These are phyloP conservation scores for Empis stercorea DNA, from an alignment of 2,888 invertebrate species.

Conservation along the genomic window DNA sequence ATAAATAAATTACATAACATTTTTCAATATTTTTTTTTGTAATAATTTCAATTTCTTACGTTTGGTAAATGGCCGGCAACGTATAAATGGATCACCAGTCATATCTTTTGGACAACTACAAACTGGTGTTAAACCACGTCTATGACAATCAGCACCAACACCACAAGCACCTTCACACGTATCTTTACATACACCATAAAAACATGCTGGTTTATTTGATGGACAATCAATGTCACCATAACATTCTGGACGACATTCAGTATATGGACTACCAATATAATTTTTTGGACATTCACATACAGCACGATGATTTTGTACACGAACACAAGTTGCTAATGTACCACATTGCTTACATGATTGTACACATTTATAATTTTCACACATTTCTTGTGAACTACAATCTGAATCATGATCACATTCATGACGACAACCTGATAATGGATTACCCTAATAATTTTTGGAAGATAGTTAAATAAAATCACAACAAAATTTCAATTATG, in stretches of 20 bases:
- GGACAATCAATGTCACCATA: constrained; percentile 69
- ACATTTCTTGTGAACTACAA: constrained; percentile 56
- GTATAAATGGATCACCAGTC: constrained; percentile 75
- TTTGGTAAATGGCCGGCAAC: constrained; percentile 68
- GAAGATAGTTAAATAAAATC: not conserved
- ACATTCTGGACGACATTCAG: constrained; percentile 69
- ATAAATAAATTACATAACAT: not conserved
- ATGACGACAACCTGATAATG: constrained; percentile 63
- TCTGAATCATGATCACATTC: constrained; percentile 70
- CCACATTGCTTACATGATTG: constrained; percentile 69
- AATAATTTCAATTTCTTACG: constrained; percentile 41
- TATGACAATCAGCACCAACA: constrained; percentile 58
- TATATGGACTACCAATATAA: constrained; percentile 64
- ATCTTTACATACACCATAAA: constrained; percentile 68
- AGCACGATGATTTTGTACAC: constrained; percentile 60
- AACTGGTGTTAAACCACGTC: constrained; percentile 60
- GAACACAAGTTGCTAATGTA: constrained; percentile 62
- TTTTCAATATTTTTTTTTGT: not conserved
- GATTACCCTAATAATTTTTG: constrained; percentile 55
- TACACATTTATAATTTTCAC: constrained; percentile 58
- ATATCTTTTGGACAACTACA: constrained; percentile 78
- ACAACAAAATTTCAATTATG: not conserved
- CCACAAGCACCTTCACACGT: constrained; percentile 76
- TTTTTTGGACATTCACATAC: constrained; percentile 71
- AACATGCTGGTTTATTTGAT: constrained; percentile 60